Conservation (phyloP, 1,140 invertebrate genomes). For the Drosophila baimaii region DNA sequence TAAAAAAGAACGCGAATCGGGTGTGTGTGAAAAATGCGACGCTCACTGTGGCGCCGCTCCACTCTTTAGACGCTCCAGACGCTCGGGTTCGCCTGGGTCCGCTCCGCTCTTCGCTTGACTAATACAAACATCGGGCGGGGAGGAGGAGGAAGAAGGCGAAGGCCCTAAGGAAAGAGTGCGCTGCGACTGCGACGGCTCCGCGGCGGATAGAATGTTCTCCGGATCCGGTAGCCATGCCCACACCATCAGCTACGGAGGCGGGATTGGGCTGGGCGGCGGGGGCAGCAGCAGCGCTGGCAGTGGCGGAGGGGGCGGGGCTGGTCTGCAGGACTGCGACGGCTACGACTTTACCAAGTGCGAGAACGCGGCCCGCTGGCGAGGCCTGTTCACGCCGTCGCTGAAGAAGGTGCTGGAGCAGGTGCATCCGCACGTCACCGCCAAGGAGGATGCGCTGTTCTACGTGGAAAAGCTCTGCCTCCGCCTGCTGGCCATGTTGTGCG, state of each 20-base stretch:
- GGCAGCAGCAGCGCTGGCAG: constrained; percentile 27
- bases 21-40: constrained; percentile 37
- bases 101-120: constrained; percentile 26
- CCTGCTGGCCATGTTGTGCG: constrained; percentile 94
- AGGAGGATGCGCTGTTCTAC: constrained; percentile 96
- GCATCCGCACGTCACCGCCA: constrained; percentile 93
- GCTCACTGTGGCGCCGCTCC: constrained; percentile 21
- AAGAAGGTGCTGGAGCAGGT: constrained; percentile 95
- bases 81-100: constrained; percentile 34
- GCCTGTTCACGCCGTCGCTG: constrained; percentile 92
- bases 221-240: constrained; percentile 42
- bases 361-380: constrained; percentile 95
- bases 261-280: constrained; percentile 31
- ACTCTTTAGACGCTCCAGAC: constrained; percentile 30
- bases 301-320: constrained; percentile 39
- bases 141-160: constrained; percentile 30
- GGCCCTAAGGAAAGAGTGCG: constrained; percentile 26
- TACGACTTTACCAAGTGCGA: constrained; percentile 95
- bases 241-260: constrained; percentile 44
- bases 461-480: constrained; percentile 96
- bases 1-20: constrained; percentile 23
- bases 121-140: constrained; percentile 45
- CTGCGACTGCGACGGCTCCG: constrained; percentile 18
- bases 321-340: constrained; percentile 85
- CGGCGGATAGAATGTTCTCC: constrained; percentile 46